Percentiles rank a stretch among this genome's conserved stretches.
Conservation (phyloP, 2,888 invertebrate genomes). For the Amiota minor region DNA sequence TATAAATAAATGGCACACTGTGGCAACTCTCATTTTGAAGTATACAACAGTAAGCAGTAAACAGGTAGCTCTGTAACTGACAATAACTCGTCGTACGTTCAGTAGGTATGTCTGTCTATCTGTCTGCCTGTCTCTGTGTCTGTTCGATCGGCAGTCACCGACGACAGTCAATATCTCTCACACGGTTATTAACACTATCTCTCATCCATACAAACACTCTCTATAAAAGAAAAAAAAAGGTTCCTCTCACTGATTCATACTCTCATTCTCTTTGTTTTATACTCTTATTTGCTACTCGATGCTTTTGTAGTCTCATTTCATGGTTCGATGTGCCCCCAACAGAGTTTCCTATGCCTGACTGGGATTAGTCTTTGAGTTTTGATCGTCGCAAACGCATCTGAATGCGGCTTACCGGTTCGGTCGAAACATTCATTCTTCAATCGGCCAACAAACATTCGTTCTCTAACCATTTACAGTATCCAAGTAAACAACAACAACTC, state of each 20-base stretch:
- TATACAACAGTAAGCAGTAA: constrained; percentile 58
- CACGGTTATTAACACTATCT: constrained; percentile 51
- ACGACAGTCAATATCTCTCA: constrained; percentile 52
- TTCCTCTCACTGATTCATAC: constrained; percentile 48
- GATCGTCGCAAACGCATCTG: constrained; percentile 73
- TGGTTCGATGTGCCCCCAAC: constrained; percentile 58
- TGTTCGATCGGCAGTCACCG: constrained; percentile 41
- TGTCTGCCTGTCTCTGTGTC: constrained; percentile 44
- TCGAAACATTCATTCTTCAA: neutral
- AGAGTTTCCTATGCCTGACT: constrained; percentile 45
- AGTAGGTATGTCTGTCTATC: constrained; percentile 36
- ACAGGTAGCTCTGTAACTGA: constrained; percentile 67
- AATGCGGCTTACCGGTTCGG: constrained; percentile 49
- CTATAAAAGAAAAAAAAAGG: neutral
- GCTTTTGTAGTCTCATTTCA: constrained; percentile 30
- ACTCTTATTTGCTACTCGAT: constrained; percentile 47
- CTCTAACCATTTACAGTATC: neutral
- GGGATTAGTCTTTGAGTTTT: constrained; percentile 73
- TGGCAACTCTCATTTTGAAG: constrained; percentile 49
- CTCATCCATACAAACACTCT: constrained; percentile 29
- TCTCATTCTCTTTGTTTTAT: constrained; percentile 12
- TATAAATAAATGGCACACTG: constrained; percentile 43
- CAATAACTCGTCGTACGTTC: constrained; percentile 63
- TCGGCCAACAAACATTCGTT: too few relatives aligned
- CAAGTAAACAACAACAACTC: constrained; percentile 17